Evolutionary conservation across 2,113 vertebrate genomes (phyloP), one percentile per base, ranked within the genome.

Genomic region (Tiliqua scincoides): DNA sequence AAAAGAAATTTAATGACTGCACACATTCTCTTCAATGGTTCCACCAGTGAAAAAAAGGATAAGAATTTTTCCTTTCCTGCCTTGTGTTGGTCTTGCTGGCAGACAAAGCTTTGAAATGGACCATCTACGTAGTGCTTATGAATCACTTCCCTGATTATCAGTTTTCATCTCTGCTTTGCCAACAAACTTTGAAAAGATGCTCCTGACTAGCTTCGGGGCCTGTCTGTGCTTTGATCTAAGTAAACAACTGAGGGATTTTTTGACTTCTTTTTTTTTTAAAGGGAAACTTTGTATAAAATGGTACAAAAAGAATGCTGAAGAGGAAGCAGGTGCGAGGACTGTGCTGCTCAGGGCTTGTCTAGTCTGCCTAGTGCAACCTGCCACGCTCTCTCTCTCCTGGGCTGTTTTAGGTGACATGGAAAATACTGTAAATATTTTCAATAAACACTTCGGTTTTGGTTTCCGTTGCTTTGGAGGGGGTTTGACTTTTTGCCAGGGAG

Each of bases 361-460:
- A 1, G 70, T 86, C 80, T 91, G 91, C 88, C 87, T 93, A 91
- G 92, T 90, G 85, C 91, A 90, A 74, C 87, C 89, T 23, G 89
- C 85, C 90, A 82, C 81, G 76, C 84, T 82, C 89, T 87, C 84
- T 82, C 89, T 87, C 89, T 84, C 92, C 88, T 77, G 48, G 84
- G 87, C 92, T 93, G 95, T 95, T 95, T 95, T 94, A 94, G 93
- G 94, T 93, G 87, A 93, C 90, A 84, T 92, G 94, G 89, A 92
- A 94, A 93, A 94, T 82, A 90, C 30, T 95, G 94, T 95, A 90
- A 73, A 86, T 95, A 94, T 95, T 95, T 95, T 95, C 94, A 94
- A 95, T 94, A 95, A 95, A 95, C 86, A 95, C 89, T 89, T 93
- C 90, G 91, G 93, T 90, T 91, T 93, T 93, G 89, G 90, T 95